A percentile compares a stretch with the other conserved stretches of the same genome.
phyloP scores from a whole-genome alignment of 2,113 vertebrate genomes.

The Neogale vison region DNA sequence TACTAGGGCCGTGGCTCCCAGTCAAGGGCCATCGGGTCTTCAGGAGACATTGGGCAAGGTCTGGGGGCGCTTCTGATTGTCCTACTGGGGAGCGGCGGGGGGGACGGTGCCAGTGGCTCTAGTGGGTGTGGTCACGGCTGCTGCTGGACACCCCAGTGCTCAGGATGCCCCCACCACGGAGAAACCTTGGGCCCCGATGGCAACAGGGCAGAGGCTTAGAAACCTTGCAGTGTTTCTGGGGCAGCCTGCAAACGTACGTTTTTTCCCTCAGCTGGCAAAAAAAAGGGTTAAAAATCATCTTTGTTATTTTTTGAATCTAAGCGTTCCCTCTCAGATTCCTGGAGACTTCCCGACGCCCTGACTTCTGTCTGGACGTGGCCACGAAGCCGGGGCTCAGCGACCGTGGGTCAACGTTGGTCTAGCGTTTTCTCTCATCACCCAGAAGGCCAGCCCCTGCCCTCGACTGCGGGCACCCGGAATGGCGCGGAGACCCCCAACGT shows the following conservation, averaged over 20 bases:
- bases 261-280: not conserved
- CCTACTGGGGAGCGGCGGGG: rapidly evolving
- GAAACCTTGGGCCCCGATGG: rapidly evolving
- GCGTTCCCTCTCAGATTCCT: rapidly evolving
- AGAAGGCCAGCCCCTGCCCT: rapidly evolving
- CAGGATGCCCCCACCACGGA: rapidly evolving
- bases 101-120: rapidly evolving
- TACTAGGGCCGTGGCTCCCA: not conserved
- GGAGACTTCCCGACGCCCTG: rapidly evolving
- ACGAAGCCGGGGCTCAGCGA: rapidly evolving
- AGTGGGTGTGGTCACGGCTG: rapidly evolving
- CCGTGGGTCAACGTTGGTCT: rapidly evolving
- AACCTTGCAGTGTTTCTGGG: rapidly evolving
- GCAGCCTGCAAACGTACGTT: rapidly evolving
- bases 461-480: rapidly evolving
- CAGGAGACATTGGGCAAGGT: rapidly evolving
- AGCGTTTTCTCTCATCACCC: rapidly evolving
- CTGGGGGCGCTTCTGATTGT: rapidly evolving
- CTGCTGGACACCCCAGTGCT: rapidly evolving
- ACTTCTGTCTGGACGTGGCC: not conserved
- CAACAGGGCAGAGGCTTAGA: rapidly evolving
- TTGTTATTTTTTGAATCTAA: not conserved
- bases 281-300: not conserved
- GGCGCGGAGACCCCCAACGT: rapidly evolving
- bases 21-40: rapidly evolving